A percentile compares a stretch with the other conserved stretches of the same genome.
These are phyloP conservation scores for Tupiocoris notatus DNA, from an alignment of 2,888 invertebrate species.

Conservation along the genomic window DNA sequence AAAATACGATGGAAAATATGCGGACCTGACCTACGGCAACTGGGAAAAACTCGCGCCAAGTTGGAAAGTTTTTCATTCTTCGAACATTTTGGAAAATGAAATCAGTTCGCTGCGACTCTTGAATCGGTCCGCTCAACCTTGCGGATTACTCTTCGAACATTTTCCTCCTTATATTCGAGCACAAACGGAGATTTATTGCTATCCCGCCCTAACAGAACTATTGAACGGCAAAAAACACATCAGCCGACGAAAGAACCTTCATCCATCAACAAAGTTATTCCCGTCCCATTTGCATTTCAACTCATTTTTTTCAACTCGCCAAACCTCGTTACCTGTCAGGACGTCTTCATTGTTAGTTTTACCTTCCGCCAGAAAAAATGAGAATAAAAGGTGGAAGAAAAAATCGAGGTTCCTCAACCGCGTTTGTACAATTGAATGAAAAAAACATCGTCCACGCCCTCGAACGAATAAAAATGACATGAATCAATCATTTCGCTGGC, in stretches of 20 bases:
- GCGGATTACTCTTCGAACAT: no score
- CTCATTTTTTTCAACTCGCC: constrained; percentile 9
- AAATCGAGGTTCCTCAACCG: background rate
- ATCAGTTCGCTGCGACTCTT: background rate
- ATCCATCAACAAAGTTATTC: background rate
- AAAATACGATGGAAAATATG: no score
- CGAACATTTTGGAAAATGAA: background rate
- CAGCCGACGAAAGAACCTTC: background rate
- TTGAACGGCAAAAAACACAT: background rate
- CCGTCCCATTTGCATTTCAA: constrained; percentile 25
- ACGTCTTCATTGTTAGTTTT: constrained; percentile 29
- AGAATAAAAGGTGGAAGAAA: background rate
- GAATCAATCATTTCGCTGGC: constrained; percentile 30
- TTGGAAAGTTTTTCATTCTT: background rate
- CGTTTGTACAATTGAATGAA: background rate
- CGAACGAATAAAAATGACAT: constrained; percentile 11
- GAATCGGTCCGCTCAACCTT: background rate
- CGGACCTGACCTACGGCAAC: background rate
- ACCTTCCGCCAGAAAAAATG: background rate
- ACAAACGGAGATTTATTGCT: background rate
- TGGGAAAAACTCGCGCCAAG: background rate
- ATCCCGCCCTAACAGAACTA: background rate
- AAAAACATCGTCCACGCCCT: background rate
- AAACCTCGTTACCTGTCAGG: constrained; percentile 27
- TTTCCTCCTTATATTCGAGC: background rate